Conservation (phyloP, 2,797 vertebrate genomes). For the Peromyscus attwateri region DNA sequence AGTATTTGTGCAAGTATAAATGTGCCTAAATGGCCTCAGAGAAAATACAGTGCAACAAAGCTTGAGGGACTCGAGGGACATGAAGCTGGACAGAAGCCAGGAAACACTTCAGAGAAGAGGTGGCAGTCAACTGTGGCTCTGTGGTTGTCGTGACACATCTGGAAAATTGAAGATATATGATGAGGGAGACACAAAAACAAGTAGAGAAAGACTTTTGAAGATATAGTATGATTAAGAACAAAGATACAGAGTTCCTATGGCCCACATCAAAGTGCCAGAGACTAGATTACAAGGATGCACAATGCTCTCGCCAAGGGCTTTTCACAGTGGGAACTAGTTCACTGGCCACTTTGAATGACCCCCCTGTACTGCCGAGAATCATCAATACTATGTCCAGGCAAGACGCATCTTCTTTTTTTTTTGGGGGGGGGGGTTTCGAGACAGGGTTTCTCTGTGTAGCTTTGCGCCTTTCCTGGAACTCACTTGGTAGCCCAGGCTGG, state of each 20-base stretch:
- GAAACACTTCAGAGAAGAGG: neutral
- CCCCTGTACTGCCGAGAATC: neutral
- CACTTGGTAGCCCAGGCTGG: too few relatives aligned
- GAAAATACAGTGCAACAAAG: neutral
- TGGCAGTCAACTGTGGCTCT: neutral
- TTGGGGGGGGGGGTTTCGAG: too few relatives aligned
- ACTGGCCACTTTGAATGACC: neutral
- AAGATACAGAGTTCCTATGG: neutral
- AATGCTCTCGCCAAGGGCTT: neutral
- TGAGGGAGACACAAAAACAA: neutral
- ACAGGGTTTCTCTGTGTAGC: too few relatives aligned
- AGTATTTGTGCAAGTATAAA: neutral
- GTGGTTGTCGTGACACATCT: neutral
- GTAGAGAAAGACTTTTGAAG: constrained; percentile 1
- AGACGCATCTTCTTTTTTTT: neutral
- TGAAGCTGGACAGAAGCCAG: neutral
- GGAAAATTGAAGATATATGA: neutral
- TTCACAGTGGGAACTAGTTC: neutral
- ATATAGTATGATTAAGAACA: neutral
- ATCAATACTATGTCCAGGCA: neutral
- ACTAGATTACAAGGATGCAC: neutral
- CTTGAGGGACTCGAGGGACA: neutral
- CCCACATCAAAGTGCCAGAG: neutral
- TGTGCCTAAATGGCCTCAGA: neutral
- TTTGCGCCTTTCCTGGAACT: too few relatives aligned